These are phyloP conservation scores for Rallus limicola DNA, from an alignment of 2,113 vertebrate species.

Conservation along the genomic window DNA sequence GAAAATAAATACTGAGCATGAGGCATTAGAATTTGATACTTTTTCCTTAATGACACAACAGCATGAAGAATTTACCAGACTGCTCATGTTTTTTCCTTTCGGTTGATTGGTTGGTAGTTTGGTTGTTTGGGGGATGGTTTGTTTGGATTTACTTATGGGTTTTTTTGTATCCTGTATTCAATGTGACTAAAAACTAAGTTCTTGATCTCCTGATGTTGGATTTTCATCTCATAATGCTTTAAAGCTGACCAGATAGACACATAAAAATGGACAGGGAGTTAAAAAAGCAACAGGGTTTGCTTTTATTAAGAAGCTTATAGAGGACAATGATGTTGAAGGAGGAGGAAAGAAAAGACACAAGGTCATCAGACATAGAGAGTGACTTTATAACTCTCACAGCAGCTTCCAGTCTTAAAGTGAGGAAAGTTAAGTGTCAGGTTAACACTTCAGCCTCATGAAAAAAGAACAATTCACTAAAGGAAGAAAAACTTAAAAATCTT, in stretches of 20 bases:
- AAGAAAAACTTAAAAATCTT: not conserved
- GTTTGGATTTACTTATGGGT: accelerated
- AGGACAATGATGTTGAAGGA: not conserved
- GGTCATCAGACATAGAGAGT: not conserved
- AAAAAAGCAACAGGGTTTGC: not conserved
- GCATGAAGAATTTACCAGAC: not conserved
- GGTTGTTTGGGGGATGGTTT: not conserved
- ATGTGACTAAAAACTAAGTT: not conserved
- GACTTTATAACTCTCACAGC: not conserved
- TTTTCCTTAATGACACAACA: not conserved
- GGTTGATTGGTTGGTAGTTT: not conserved
- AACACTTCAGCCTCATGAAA: not conserved
- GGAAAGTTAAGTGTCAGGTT: not conserved
- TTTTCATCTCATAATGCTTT: not conserved
- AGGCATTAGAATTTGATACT: not conserved
- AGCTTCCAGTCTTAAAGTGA: not conserved
- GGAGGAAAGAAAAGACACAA: not conserved
- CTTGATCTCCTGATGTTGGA: not conserved
- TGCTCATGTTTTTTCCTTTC: not conserved
- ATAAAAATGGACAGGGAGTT: not conserved
- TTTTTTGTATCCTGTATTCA: not conserved
- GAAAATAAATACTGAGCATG: not conserved
- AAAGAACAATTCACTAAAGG: not conserved
- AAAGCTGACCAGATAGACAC: not conserved
- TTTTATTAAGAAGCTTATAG: not conserved